Percentiles rank a stretch among this genome's conserved stretches.
Conservation (phyloP, 2,888 invertebrate genomes). For the Cremastinae sp. region DNA sequence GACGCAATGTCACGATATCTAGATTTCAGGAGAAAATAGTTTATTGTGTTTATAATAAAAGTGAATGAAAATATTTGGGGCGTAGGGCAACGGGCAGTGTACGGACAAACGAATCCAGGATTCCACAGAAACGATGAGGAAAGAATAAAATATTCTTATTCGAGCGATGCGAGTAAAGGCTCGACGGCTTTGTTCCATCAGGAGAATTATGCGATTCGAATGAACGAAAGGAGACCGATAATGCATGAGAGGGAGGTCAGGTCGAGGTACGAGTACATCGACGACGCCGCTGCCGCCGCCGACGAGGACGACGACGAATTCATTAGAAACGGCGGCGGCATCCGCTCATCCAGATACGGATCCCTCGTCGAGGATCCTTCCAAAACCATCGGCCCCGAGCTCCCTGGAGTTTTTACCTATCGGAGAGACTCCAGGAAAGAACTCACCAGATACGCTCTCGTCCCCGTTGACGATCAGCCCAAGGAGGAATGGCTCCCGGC, state of each 20-base stretch:
- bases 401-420: conserved; percentile 56
- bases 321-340: conserved; percentile 54
- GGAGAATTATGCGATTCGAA: conserved; percentile 28
- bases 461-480: conserved; percentile 36
- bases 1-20: too few species aligned
- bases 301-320: conserved; percentile 50
- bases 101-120: conserved; percentile 74
- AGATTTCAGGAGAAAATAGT: too few species aligned
- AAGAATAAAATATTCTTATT: conserved; percentile 48
- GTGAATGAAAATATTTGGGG: too few species aligned
- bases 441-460: conserved; percentile 49
- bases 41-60: too few species aligned
- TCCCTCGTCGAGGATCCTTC: conserved; percentile 26
- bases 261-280: conserved; percentile 76
- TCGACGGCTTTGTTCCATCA: conserved; percentile 11
- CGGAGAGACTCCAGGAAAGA: conserved; percentile 35
- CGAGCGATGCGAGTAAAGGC: background rate
- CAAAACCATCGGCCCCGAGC: conserved; percentile 8
- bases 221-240: conserved; percentile 41
- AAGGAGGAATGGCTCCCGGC: conserved; percentile 12
- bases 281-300: too few species aligned
- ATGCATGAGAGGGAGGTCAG: conserved; percentile 56
- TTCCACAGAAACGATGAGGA: conserved; percentile 65
- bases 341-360: conserved; percentile 66
- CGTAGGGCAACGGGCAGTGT: conserved; percentile 34